These are phyloP conservation scores for Poecilia wingei DNA, from an alignment of 2,797 vertebrate species.

Conservation along the genomic window DNA sequence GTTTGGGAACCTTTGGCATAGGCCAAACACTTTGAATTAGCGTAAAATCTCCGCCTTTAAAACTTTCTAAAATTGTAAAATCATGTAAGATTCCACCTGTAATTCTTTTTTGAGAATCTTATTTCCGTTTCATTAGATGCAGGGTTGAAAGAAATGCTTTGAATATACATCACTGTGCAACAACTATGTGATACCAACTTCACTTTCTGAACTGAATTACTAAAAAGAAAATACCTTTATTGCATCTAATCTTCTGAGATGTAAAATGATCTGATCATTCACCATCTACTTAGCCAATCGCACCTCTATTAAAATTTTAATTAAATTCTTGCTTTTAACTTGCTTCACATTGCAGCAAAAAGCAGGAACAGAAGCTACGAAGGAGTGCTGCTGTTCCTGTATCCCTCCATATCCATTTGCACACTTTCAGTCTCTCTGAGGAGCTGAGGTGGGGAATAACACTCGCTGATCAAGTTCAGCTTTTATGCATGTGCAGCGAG, in stretches of 20 bases:
- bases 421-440: not conserved
- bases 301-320: not conserved
- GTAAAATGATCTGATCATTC: not conserved
- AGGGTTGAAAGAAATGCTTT: not conserved
- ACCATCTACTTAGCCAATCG: not conserved
- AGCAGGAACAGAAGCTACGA: no score
- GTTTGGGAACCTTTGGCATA: not conserved
- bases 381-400: not conserved
- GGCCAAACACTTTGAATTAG: not conserved
- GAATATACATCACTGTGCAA: not conserved
- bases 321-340: not conserved
- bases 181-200: not conserved
- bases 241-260: not conserved
- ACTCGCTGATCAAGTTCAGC: not conserved
- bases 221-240: not conserved
- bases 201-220: not conserved
- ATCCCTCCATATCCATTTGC: not conserved
- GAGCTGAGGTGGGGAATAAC: not conserved
- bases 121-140: not conserved
- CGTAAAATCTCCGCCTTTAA: not conserved
- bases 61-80: not conserved
- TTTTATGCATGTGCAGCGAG: not conserved
- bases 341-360: not conserved
- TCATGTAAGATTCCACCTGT: not conserved
- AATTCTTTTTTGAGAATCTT: not conserved